Percentiles rank a stretch among this genome's conserved stretches.
Evolutionary conservation across 2,797 vertebrate genomes (phyloP).

Genomic region (Melanotaenia boesemani): DNA sequence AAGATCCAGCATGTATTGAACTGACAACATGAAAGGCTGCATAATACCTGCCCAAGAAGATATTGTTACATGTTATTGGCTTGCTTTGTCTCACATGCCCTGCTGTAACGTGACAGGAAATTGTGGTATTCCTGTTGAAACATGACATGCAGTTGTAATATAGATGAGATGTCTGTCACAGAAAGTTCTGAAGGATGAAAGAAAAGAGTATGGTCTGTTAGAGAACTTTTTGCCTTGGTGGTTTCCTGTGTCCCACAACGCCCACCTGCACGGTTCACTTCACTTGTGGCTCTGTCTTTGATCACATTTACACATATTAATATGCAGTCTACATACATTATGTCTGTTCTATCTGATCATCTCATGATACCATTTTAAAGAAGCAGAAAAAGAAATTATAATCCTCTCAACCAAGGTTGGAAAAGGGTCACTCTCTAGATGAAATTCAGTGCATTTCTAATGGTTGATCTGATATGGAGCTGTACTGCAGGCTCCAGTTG

Average conservation of each 20-base stretch:
- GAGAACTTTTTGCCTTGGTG: neutral
- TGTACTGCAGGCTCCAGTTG: neutral
- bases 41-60: slow-evolving; percentile 42
- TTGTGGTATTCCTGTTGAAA: slow-evolving; percentile 30
- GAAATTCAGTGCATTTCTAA: slow-evolving; percentile 1
- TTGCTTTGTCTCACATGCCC: slow-evolving; percentile 43
- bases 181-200: slow-evolving; percentile 9
- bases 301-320: neutral
- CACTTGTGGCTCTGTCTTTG: neutral
- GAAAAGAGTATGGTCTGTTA: neutral
- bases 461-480: neutral
- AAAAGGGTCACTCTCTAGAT: neutral
- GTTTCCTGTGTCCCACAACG: neutral
- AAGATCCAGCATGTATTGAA: slow-evolving; percentile 40
- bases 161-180: slow-evolving; percentile 31
- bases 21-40: slow-evolving; percentile 59
- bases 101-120: slow-evolving; percentile 50
- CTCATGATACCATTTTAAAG: neutral
- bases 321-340: neutral
- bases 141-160: slow-evolving; percentile 34
- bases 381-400: neutral
- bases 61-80: slow-evolving; percentile 39
- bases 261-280: no score
- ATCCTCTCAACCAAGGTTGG: neutral
- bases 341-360: neutral